phyloP scores from a whole-genome alignment of 2,888 invertebrate genomes.

The Sepiola atlantica region DNA sequence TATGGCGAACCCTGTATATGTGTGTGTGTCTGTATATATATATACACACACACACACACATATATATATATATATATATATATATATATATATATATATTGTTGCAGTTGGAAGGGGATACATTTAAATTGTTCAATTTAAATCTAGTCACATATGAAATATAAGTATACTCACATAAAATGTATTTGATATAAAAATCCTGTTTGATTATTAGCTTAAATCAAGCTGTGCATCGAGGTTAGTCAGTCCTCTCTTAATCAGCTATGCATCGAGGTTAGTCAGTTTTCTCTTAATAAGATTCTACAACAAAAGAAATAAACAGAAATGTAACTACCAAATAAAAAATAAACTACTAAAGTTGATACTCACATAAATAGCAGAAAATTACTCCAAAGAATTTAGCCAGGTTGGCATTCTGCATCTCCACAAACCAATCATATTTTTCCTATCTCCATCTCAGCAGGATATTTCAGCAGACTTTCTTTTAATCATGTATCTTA shows the following conservation, averaged over 20 bases:
- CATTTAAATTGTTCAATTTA: too few relatives aligned
- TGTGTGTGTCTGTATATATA: too few relatives aligned
- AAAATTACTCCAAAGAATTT: not conserved
- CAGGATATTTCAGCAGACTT: not conserved
- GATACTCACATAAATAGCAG: not conserved
- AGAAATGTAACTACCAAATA: not conserved
- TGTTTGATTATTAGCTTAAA: not conserved
- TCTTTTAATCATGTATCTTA: not conserved
- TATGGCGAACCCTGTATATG: too few relatives aligned
- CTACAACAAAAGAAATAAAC: too few relatives aligned
- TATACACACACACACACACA: too few relatives aligned
- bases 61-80: too few relatives aligned
- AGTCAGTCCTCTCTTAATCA: not conserved
- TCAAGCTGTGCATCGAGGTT: not conserved
- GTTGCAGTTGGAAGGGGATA: too few relatives aligned
- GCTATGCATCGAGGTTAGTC: not conserved
- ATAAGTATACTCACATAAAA: not conserved
- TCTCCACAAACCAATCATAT: not conserved
- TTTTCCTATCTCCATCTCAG: not conserved
- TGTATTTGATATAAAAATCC: not conserved
- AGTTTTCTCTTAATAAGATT: not conserved
- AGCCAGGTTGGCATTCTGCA: not conserved
- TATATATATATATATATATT: too few relatives aligned
- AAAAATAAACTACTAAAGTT: not conserved
- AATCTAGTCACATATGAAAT: not conserved